Base-by-base conservation (phyloP, 2,888 invertebrate genomes). In the Smittia aterrima region DNA sequence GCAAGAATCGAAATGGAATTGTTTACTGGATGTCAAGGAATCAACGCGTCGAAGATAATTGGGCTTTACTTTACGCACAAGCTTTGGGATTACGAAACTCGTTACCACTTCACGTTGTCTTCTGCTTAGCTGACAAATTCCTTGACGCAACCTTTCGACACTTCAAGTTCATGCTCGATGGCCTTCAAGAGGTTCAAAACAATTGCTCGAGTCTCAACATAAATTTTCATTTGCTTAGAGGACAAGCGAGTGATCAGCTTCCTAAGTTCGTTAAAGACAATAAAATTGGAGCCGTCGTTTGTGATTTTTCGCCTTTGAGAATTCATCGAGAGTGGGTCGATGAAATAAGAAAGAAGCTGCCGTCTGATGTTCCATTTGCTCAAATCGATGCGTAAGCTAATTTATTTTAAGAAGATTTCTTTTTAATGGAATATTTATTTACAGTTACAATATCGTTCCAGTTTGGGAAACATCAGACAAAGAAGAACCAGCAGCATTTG, bases 1-100 rank as follows among this genome's bases (percentile, higher is more conserved):
- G 85, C 68, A 87, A 87, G 75, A 79, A 84, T 11, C 83, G 85
- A 24, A 87, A 89, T 74, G 89, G 87, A 1, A 75, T 77, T 40
- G 18, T 75, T 1, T 96, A 95, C 80, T 96, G 95, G 95, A 96
- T 95, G 94, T 92, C 90, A 1, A 85, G 96, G 71, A 96, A 96
- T 83, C 90, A 90, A 77, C 85, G 96, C 77, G 90, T 95, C 13
- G 93, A 96, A 83, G 96, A 96, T 80, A 96, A 96, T 80, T 96
- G 96, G 95, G 93, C 95, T 0, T 85, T 95, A 77, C 81, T 96
- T 0, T 95, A 91, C 81, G 92, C 95, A 0, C 96, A 96, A 82
- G 90, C 90, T 79, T 83, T 93, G 73, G 95, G 95, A 0, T 79
- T 95, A 18, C 93, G 95, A 82, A 86, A 92, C 78, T 86, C 91